phyloP scores from a whole-genome alignment of 2,888 invertebrate genomes.

The Heteromyza rotundicornis region DNA sequence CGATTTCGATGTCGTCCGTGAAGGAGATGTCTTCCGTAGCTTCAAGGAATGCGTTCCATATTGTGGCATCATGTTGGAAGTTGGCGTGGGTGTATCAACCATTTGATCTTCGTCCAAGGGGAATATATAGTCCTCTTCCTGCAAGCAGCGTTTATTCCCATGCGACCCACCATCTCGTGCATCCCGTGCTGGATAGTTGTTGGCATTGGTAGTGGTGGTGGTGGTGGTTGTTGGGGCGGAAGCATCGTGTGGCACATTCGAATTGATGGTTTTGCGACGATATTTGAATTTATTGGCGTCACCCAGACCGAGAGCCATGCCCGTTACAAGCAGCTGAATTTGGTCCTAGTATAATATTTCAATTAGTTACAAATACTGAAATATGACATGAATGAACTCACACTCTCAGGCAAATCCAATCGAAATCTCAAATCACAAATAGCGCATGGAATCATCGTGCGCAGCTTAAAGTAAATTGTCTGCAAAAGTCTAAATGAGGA shows the following conservation, averaged over 20 bases:
- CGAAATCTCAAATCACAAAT: conserved; percentile 81
- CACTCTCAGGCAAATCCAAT: conserved; percentile 85
- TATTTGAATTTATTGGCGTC: conserved; percentile 67
- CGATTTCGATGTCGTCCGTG: conserved; percentile 47
- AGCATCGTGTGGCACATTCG: conserved; percentile 26
- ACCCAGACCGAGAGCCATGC: conserved; percentile 80
- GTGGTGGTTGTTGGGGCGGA: conserved; percentile 2
- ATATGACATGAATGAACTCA: too few species aligned
- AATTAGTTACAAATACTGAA: too few species aligned
- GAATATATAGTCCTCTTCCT: conserved; percentile 83
- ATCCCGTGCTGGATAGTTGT: conserved; percentile 35
- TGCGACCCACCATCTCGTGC: conserved; percentile 24
- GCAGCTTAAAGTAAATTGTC: conserved; percentile 86
- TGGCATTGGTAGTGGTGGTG: conserved; percentile 18
- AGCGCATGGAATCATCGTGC: conserved; percentile 86
- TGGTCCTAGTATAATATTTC: conserved; percentile 65
- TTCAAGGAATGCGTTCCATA: conserved; percentile 63
- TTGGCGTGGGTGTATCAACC: conserved; percentile 53
- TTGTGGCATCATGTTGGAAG: conserved; percentile 42
- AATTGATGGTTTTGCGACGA: conserved; percentile 55
- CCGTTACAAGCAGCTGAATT: conserved; percentile 73
- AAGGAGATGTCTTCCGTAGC: conserved; percentile 66
- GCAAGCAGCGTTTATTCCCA: conserved; percentile 48
- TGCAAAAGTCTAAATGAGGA: conserved; percentile 72
- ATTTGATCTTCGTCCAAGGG: conserved; percentile 79